Percentiles rank a stretch among this genome's conserved stretches.
phyloP scores from a whole-genome alignment of 2,797 vertebrate genomes.

The Zonotrichia albicollis region DNA sequence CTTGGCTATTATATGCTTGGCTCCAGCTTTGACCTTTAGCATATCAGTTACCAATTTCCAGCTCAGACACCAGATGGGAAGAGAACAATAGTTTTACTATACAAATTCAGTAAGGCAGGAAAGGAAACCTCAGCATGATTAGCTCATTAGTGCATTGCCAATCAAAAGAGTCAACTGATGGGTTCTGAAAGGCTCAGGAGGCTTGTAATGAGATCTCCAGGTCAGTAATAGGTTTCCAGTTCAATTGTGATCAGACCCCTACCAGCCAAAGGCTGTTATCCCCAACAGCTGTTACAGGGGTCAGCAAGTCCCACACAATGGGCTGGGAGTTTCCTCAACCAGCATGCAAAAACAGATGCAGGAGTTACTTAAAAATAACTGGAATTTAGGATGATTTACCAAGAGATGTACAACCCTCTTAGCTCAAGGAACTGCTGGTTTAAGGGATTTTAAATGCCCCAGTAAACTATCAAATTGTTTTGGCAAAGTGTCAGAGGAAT shows the following conservation, averaged over 20 bases:
- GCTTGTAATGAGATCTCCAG: not conserved
- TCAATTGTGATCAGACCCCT: not conserved
- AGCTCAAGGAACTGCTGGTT: not conserved
- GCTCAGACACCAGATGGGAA: constrained; percentile 64
- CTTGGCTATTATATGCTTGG: not conserved
- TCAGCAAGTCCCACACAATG: not conserved
- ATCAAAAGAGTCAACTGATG: constrained; percentile 13
- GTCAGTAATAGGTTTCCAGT: not conserved
- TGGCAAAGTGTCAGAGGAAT: not conserved
- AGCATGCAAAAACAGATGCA: not conserved
- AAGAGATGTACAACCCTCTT: not conserved
- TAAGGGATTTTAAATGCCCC: not conserved
- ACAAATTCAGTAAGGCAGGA: constrained; percentile 25
- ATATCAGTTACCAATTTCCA: constrained; percentile 35
- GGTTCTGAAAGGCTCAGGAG: constrained; percentile 10
- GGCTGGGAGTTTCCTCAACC: not conserved
- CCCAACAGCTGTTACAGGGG: not conserved
- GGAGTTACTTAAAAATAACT: not conserved
- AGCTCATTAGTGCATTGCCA: constrained; percentile 43
- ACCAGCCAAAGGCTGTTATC: not conserved
- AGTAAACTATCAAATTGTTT: not conserved
- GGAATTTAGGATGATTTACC: not conserved
- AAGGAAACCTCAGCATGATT: constrained; percentile 33
- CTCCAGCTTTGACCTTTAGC: constrained; percentile 34
- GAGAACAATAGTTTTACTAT: constrained; percentile 50